phyloP scores from a whole-genome alignment of 2,797 vertebrate genomes.

The Apogon hyalosoma region DNA sequence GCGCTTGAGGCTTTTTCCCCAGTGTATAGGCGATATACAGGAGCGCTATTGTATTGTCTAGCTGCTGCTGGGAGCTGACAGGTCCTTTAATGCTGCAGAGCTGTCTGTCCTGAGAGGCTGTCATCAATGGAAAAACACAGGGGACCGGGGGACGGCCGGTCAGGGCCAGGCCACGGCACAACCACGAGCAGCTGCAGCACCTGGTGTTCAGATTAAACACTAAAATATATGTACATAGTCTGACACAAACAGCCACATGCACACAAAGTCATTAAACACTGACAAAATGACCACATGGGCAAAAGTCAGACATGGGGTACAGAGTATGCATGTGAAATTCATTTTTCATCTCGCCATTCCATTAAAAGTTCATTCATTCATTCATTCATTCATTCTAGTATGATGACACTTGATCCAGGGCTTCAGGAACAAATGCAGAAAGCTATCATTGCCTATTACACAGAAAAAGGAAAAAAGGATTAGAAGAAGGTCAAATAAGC shows the following conservation, averaged over 20 bases:
- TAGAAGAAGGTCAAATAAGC: too few species aligned
- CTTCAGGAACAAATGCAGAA: too few species aligned
- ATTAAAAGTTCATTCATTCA: too few species aligned
- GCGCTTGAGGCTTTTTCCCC: slow-evolving; percentile 41
- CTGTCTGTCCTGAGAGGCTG: slow-evolving; percentile 51
- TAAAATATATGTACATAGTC: background rate
- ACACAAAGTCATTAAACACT: too few species aligned
- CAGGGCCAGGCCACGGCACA: slow-evolving; percentile 43
- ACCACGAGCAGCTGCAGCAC: slow-evolving; percentile 61
- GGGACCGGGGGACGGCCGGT: slow-evolving; percentile 37
- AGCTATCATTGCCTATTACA: too few species aligned
- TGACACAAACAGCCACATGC: background rate
- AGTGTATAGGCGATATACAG: slow-evolving; percentile 51
- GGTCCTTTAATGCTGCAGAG: slow-evolving; percentile 47
- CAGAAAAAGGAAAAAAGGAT: too few species aligned
- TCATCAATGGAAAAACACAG: slow-evolving; percentile 50
- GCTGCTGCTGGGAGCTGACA: slow-evolving; percentile 49
- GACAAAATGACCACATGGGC: too few species aligned
- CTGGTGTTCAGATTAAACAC: slow-evolving; percentile 37
- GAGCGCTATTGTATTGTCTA: slow-evolving; percentile 57
- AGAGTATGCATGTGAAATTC: too few species aligned
- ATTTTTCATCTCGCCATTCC: too few species aligned
- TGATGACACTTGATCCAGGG: too few species aligned
- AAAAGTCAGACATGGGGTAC: too few species aligned
- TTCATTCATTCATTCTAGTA: too few species aligned